Evolutionary conservation across 1,140 invertebrate species (phyloP).

Genomic region (Cherax destructor): DNA sequence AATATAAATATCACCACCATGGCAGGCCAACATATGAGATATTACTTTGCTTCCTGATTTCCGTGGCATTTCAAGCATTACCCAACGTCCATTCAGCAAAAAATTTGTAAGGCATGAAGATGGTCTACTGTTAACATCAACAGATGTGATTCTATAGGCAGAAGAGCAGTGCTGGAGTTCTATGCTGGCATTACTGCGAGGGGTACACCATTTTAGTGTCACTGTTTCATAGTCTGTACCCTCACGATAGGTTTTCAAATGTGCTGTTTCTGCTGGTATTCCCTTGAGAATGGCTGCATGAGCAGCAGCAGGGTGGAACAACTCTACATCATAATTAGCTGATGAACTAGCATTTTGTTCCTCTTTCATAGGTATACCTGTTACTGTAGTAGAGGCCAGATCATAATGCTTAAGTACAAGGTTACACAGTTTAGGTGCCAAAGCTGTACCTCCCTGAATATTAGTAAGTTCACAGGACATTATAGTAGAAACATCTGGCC

Average conservation of each 20-base stretch:
- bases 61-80: constrained; percentile 93
- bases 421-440: constrained; percentile 83
- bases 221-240: constrained; percentile 84
- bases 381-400: constrained; percentile 96
- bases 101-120: constrained; percentile 98
- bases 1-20: constrained; percentile 97
- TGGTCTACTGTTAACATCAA: constrained; percentile 94
- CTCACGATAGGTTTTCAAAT: constrained; percentile 79
- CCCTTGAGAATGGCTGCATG: constrained; percentile 85
- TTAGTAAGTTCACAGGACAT: constrained; percentile 76
- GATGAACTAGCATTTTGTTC: constrained; percentile 98
- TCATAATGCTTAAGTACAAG: constrained; percentile 85
- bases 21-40: constrained; percentile 93
- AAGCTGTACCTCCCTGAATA: constrained; percentile 77
- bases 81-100: constrained; percentile 92
- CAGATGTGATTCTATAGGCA: constrained; percentile 93
- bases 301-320: constrained; percentile 90
- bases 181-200: constrained; percentile 86
- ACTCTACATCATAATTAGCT: constrained; percentile 98
- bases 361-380: constrained; percentile 99
- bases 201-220: constrained; percentile 97
- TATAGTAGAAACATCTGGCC: constrained; percentile 73
- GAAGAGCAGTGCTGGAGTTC: constrained; percentile 88
- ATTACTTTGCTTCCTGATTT: constrained; percentile 83
- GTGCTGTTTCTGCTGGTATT: constrained; percentile 74